Evolutionary conservation across 2,113 vertebrate species (phyloP), one percentile per base, ranked within the genome.

Genomic region (Camelus bactrianus): DNA sequence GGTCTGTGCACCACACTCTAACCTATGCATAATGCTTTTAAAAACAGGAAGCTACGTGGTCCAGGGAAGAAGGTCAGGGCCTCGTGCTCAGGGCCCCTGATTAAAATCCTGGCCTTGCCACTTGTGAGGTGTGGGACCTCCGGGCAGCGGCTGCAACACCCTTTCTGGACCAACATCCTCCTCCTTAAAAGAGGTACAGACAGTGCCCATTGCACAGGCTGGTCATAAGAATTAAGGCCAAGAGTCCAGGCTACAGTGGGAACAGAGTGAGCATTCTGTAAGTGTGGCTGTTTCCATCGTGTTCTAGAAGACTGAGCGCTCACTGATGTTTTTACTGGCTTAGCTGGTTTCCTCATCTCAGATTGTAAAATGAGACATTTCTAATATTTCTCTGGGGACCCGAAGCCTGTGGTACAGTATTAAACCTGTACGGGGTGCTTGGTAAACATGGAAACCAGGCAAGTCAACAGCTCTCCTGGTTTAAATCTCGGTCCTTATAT

Each of bases 381-480:
- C 46, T 87, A 64, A 32, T 70, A 83, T 69, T 86, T 97, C 35
- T 72, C 87, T 81, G 90, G n/a, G 38, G 28, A 52, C 54, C 14
- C 11, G 3, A 93, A 90, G 58, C 26, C 35, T 30, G 0, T 12
- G 22, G 10, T 62, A 42, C 17, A 89, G 6, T 50, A 7, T 82
- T 52, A 86, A 32, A 83, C 46, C 64, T 50, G 30, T 10, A 48
- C 1, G 8, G 11, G 12, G 20, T 70, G 1, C 24, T 48, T 26
- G 17, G 28, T 54, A 62, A 84, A 46, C 46, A 52, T 72, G 46
- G 70, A 79, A 79, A 79, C 19, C 32, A n/a, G 32, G 32, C 52
- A 79, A 79, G 64, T 64, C 76, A n/a, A 76, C 32, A 73, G 64
- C 26, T 89, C 62, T 11, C 8, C 77, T 81, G 35, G 19, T 83